Percentiles rank a stretch among this genome's conserved stretches.
phyloP scores from a whole-genome alignment of 1,140 invertebrate genomes.

The Coptotermes formosanus region DNA sequence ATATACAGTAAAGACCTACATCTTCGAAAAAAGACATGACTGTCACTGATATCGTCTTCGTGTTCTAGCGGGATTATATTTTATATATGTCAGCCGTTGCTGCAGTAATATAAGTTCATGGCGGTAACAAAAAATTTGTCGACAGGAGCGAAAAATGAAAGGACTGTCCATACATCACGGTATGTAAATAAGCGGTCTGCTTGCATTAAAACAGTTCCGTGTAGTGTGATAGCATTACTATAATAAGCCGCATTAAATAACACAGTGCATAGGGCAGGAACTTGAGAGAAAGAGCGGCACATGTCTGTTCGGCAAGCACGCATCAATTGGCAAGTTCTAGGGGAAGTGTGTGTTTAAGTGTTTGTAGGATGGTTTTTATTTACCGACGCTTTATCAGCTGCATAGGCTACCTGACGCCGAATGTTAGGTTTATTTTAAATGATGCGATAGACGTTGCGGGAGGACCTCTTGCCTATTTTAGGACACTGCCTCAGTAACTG shows the following conservation, averaged over 20 bases:
- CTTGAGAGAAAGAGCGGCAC: background rate
- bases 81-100: background rate
- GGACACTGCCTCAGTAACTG: too few species aligned
- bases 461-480: too few species aligned
- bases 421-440: too few species aligned
- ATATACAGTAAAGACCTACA: background rate
- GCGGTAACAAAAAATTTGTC: background rate
- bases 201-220: background rate
- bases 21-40: background rate
- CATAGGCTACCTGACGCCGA: too few species aligned
- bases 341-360: too few species aligned
- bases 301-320: background rate
- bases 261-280: background rate
- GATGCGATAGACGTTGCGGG: too few species aligned
- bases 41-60: background rate
- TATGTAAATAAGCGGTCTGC: background rate
- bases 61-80: background rate
- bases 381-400: too few species aligned
- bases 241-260: too few species aligned
- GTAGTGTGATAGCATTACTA: background rate
- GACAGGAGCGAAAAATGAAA: background rate
- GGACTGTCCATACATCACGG: background rate
- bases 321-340: too few species aligned
- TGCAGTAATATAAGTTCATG: background rate
- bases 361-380: too few species aligned